These are phyloP conservation scores for Diorhabda carinulata DNA, from an alignment of 1,140 invertebrate genomes.

Conservation along the genomic window DNA sequence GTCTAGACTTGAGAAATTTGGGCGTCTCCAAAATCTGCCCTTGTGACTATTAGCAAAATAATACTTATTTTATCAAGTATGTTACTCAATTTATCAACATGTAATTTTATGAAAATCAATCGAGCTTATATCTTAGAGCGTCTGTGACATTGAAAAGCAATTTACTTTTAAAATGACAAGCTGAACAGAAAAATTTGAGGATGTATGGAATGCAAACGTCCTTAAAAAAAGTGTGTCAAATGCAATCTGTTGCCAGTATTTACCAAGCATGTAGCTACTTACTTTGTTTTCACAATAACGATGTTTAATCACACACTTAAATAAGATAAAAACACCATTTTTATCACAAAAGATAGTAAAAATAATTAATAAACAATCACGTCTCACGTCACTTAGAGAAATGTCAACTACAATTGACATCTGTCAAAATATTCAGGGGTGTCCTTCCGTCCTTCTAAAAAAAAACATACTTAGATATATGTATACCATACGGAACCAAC, in stretches of 20 bases:
- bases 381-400: constrained; percentile 15
- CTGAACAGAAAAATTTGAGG: not conserved
- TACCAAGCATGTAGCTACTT: not conserved
- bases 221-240: constrained; percentile 11
- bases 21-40: not conserved
- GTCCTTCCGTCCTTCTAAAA: not conserved
- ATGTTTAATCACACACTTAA: constrained; percentile 1
- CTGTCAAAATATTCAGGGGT: not conserved
- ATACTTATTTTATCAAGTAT: not conserved
- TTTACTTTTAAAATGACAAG: constrained; percentile 3
- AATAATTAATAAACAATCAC: constrained; percentile 21
- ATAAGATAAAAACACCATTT: constrained; percentile 15
- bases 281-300: not conserved
- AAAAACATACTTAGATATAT: not conserved
- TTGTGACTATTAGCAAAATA: not conserved
- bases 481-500: not conserved
- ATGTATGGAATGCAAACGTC: constrained; percentile 8
- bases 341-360: constrained; percentile 17
- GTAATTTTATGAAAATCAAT: not conserved
- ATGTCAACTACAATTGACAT: not conserved
- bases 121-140: not conserved
- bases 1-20: not conserved
- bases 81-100: not conserved
- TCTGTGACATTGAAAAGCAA: not conserved
- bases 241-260: not conserved